Conservation (phyloP, 2,888 invertebrate genomes). For the Barypeithes pellucidus region DNA sequence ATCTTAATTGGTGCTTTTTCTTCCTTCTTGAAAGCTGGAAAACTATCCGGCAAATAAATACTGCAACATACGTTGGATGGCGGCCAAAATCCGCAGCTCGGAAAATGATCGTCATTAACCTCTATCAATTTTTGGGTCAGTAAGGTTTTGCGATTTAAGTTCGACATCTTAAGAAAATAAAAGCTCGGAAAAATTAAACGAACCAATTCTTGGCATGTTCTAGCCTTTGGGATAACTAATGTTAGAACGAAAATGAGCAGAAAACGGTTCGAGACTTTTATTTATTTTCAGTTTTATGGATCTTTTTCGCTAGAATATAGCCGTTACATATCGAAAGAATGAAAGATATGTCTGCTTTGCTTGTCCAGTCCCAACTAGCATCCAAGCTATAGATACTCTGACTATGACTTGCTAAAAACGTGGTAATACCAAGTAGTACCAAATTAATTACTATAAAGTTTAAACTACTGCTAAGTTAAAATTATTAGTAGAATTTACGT, state of each 20-base stretch:
- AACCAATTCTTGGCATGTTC: background rate
- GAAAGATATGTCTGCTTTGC: too few relatives aligned
- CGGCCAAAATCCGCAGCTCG: constrained; percentile 24
- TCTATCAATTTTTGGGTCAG: constrained; percentile 32
- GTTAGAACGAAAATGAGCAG: background rate
- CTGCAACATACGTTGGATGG: constrained; percentile 17
- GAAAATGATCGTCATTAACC: constrained; percentile 30
- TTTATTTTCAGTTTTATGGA: background rate
- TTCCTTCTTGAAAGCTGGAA: background rate
- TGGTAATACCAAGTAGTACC: too few relatives aligned
- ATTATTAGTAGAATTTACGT: too few relatives aligned
- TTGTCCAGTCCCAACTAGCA: too few relatives aligned
- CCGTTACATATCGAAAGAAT: too few relatives aligned
- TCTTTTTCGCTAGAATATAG: too few relatives aligned
- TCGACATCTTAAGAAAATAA: constrained; percentile 14
- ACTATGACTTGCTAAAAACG: too few relatives aligned
- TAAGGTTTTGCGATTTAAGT: constrained; percentile 23
- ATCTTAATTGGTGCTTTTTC: background rate
- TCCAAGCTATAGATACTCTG: too few relatives aligned
- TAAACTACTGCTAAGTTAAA: too few relatives aligned
- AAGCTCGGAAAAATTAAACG: constrained; percentile 4
- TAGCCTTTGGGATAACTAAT: background rate
- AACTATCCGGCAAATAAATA: background rate
- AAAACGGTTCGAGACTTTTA: background rate
- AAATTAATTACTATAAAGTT: too few relatives aligned